A percentile compares a stretch with the other conserved stretches of the same genome.
Evolutionary conservation across 1,140 invertebrate species (phyloP).

Genomic region (Euwallacea similis): DNA sequence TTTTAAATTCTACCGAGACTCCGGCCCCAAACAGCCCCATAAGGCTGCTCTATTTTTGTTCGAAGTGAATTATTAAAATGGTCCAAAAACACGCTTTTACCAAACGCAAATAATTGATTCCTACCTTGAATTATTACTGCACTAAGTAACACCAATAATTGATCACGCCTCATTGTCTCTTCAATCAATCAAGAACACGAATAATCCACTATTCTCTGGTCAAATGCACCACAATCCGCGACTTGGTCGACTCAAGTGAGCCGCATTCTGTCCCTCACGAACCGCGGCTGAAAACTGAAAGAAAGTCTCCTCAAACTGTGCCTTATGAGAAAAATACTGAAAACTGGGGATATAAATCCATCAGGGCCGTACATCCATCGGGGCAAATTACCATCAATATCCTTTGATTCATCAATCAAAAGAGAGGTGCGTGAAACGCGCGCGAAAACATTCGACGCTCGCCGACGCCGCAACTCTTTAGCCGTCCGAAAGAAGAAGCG

Average conservation of each 20-base stretch:
- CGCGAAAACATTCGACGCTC: slow-evolving; percentile 21
- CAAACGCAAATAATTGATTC: background rate
- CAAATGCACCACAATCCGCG: background rate
- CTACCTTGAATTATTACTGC: background rate
- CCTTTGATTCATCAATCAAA: slow-evolving; percentile 5
- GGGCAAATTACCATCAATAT: background rate
- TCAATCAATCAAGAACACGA: background rate
- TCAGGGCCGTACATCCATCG: background rate
- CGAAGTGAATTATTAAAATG: background rate
- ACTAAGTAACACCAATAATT: background rate
- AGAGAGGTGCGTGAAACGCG: slow-evolving; percentile 19
- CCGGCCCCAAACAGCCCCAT: background rate
- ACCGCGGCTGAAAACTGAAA: background rate
- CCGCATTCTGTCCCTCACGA: background rate
- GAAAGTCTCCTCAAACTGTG: background rate
- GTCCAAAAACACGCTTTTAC: background rate
- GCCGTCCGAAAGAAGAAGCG: slow-evolving; percentile 30
- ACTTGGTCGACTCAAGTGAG: background rate
- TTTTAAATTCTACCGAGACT: background rate
- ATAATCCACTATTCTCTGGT: background rate
- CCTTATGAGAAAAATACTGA: background rate
- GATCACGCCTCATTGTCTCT: background rate
- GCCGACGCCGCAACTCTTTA: slow-evolving; percentile 6
- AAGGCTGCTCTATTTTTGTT: background rate
- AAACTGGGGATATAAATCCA: background rate